Evolutionary conservation across 2,888 invertebrate genomes (phyloP).

Genomic region (Himalopsyche kuldschensis): DNA sequence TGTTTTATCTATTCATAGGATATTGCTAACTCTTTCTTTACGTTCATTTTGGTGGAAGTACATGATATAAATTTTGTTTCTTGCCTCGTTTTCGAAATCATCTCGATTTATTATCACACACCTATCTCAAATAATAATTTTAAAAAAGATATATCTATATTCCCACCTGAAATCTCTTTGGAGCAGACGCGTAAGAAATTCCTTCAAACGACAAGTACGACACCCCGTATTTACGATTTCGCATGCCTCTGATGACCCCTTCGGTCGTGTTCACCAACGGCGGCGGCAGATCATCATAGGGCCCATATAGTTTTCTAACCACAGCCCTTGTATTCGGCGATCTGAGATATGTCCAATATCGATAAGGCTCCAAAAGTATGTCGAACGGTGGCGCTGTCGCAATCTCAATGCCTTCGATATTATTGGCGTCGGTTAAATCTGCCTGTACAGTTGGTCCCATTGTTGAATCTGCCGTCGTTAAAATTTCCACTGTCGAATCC

Average conservation of each 20-base stretch:
- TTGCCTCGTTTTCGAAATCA: no score
- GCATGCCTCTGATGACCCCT: not conserved
- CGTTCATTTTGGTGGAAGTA: no score
- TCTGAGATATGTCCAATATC: not conserved
- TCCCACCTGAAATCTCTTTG: constrained; percentile 11
- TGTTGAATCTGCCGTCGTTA: not conserved
- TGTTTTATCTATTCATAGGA: no score
- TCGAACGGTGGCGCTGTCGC: not conserved
- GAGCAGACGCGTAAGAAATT: constrained; percentile 1
- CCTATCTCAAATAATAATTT: no score
- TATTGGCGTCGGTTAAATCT: no score
- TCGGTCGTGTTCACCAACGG: not conserved
- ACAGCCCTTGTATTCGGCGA: not conserved
- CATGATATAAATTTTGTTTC: no score
- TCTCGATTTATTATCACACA: no score
- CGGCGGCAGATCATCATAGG: not conserved
- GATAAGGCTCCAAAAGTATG: not conserved
- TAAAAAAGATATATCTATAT: not conserved
- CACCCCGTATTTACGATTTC: not conserved
- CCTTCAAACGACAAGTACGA: not conserved
- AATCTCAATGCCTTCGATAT: not conserved
- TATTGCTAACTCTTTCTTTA: no score
- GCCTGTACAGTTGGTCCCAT: not conserved
- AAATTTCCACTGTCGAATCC: not conserved
- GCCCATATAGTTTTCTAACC: not conserved